Conservation (phyloP, 2,113 vertebrate genomes). For the Prunella fulvescens region DNA sequence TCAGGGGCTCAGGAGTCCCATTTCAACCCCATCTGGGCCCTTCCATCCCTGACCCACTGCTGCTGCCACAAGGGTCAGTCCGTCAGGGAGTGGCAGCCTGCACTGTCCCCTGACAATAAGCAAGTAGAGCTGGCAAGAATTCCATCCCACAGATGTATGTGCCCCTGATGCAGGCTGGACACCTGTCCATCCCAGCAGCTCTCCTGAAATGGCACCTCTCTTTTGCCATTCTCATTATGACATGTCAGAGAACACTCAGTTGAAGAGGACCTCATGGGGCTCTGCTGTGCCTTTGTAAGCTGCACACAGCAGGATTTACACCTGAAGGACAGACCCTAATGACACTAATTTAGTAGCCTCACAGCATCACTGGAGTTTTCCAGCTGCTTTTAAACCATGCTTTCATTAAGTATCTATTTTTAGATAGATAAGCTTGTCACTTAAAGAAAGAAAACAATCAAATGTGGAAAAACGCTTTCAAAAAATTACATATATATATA, state of each 20-base stretch:
- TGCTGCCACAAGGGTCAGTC: neutral
- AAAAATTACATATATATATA: neutral
- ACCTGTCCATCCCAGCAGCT: neutral
- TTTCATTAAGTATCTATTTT: neutral
- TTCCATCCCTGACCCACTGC: neutral
- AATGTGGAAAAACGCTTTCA: neutral
- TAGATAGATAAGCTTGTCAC: neutral
- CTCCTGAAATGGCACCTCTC: neutral
- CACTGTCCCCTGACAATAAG: neutral
- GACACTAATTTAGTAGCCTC: neutral
- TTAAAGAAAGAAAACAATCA: neutral
- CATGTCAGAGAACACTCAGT: neutral
- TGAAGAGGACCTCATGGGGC: neutral
- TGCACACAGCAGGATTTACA: neutral
- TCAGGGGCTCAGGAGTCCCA: neutral
- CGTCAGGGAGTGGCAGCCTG: fast-evolving
- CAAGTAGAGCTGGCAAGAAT: neutral
- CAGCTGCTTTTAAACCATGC: neutral
- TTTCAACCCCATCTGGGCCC: neutral
- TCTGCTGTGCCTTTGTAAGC: neutral
- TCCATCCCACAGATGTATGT: fast-evolving
- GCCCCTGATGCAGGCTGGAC: fast-evolving
- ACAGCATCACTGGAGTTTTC: neutral
- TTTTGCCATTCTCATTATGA: neutral
- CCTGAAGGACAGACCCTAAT: neutral